A percentile compares a stretch with the other conserved stretches of the same genome.
Conservation (phyloP, 2,888 invertebrate species). For the Metellina segmentata region DNA sequence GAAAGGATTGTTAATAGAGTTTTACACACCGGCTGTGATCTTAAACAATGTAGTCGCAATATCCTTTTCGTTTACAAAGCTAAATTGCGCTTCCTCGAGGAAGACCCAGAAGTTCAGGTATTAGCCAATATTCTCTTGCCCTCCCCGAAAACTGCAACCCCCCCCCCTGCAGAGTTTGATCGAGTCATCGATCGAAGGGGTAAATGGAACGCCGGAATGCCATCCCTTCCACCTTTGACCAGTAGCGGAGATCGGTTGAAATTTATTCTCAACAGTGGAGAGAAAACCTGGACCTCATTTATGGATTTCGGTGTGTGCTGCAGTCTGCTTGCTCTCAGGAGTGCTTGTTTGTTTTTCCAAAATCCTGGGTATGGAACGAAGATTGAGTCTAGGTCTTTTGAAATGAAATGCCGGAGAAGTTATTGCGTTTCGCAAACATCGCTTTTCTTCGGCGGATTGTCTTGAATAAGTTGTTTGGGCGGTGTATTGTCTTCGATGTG, state of each 20-base stretch:
- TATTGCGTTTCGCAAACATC: background rate
- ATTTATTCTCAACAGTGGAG: background rate
- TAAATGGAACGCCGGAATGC: background rate
- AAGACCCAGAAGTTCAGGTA: background rate
- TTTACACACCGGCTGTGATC: background rate
- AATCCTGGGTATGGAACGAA: background rate
- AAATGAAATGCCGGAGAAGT: background rate
- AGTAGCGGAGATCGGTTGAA: background rate
- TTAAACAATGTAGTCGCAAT: conserved; percentile 23
- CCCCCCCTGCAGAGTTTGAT: conserved; percentile 3
- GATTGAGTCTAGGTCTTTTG: background rate
- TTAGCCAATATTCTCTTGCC: conserved; percentile 15
- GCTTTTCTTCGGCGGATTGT: conserved; percentile 3
- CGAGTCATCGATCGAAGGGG: conserved; percentile 4
- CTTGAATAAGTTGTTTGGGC: background rate
- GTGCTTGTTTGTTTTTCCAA: background rate
- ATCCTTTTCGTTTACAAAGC: conserved; percentile 47
- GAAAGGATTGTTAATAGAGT: conserved; percentile 4
- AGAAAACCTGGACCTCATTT: background rate
- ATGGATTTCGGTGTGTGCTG: background rate
- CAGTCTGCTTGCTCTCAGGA: background rate
- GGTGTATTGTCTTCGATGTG: background rate
- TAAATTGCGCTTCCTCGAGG: conserved; percentile 31
- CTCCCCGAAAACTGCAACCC: background rate
- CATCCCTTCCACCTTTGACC: background rate